Evolutionary conservation across 2,113 vertebrate genomes (phyloP).

Genomic region (Bos taurus): ARS-UCD2.0 NC_037333.1:73954501-73955000

Average conservation of each 20-base stretch:
- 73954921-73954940: background rate
- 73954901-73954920: background rate
- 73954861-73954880: background rate
- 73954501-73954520: background rate
- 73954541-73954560: background rate
- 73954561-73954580: background rate
- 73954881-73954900: background rate
- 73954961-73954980: background rate
- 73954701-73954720: background rate
- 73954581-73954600: background rate
- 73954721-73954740: background rate
- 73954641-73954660: background rate
- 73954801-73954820: background rate
- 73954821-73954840: background rate
- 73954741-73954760: background rate
- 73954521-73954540: background rate
- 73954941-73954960: background rate
- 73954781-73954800: background rate
- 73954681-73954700: background rate
- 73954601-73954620: background rate
- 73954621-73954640: background rate
- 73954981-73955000: background rate
- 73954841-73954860: background rate
- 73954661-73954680: background rate
- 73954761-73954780: background rate